Evolutionary conservation across 2,113 vertebrate species (phyloP).

Genomic region (Alces alces): DNA sequence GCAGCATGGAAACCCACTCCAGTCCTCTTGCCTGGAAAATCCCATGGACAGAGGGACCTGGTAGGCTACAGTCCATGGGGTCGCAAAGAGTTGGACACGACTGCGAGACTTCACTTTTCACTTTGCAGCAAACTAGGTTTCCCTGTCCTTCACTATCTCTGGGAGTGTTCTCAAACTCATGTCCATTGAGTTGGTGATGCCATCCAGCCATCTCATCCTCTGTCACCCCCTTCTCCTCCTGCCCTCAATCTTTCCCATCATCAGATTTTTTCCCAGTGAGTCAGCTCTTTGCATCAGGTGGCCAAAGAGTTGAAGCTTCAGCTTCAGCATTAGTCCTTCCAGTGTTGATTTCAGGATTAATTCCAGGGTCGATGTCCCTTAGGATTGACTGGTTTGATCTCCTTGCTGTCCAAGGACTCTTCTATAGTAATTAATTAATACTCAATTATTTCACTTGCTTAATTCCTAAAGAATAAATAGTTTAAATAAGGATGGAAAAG

Average conservation of each 20-base stretch:
- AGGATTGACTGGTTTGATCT: neutral
- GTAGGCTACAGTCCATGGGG: neutral
- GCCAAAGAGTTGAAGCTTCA: neutral
- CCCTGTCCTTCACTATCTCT: neutral
- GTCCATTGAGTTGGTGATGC: neutral
- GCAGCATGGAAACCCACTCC: neutral
- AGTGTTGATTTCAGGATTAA: neutral
- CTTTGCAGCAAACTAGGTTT: neutral
- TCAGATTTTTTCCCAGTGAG: neutral
- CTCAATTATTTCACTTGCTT: neutral
- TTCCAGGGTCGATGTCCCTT: neutral
- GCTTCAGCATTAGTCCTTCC: neutral
- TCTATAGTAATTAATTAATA: neutral
- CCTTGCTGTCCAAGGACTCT: neutral
- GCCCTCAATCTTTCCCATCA: neutral
- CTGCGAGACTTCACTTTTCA: neutral
- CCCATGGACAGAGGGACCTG: fast-evolving
- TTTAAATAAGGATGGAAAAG: neutral
- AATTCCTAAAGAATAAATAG: neutral
- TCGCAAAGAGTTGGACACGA: neutral
- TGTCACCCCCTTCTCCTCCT: fast-evolving
- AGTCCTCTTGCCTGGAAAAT: neutral
- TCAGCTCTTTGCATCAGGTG: neutral
- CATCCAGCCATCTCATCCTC: neutral
- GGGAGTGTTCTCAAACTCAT: neutral